Evolutionary conservation across 2,113 vertebrate genomes (phyloP), one percentile per base, ranked within the genome.

Genomic region (Platysteira castanea): DNA sequence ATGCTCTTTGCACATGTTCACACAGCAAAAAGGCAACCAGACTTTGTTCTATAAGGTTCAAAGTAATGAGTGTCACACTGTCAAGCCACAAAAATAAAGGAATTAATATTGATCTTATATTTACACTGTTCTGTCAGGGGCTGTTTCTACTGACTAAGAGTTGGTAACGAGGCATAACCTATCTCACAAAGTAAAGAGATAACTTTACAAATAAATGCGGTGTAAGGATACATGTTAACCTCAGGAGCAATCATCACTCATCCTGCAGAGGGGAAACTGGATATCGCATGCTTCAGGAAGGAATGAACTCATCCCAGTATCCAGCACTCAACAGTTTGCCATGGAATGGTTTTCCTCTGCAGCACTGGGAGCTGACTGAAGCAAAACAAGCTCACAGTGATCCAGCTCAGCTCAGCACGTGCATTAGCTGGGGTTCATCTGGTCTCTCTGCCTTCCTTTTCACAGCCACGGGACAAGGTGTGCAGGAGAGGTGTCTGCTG

Each of bases 401-500:
- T 23, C 9, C 47, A 67, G 49, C 68, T 63, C 41, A 13, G 0
- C 35, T 63, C 47, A 57, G 31, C 50, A 7, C 1, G 0, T 16
- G 30, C 27, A 0, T 74, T 28, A n/a, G 2, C 47, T 84, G 74
- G 18, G 24, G 12, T 24, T 92, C 44, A 90, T 7, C 0, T 57
- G 28, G 2, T 89, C 17, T 89, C 70, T 96, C 60, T 96, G 65
- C 92, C 28, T 91, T 93, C 93, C 61, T 54, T 63, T 93, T 91
- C 81, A 44, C 97, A 99, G 99, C 98, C 99, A 99, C 1, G 99
- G 99, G 84, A 99, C 99, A 14, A 98, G 99, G 57, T 99, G 99
- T 96, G 99, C 99, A 2, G 99, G 99, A 79, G 99, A 99, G 96
- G 99, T 99, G 71, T 99, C 99, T 70, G 99, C 99, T 1, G 99